Base-by-base conservation (phyloP, 92 coral and sea anemone genomes). In the Palythoa grandiflora region DNA sequence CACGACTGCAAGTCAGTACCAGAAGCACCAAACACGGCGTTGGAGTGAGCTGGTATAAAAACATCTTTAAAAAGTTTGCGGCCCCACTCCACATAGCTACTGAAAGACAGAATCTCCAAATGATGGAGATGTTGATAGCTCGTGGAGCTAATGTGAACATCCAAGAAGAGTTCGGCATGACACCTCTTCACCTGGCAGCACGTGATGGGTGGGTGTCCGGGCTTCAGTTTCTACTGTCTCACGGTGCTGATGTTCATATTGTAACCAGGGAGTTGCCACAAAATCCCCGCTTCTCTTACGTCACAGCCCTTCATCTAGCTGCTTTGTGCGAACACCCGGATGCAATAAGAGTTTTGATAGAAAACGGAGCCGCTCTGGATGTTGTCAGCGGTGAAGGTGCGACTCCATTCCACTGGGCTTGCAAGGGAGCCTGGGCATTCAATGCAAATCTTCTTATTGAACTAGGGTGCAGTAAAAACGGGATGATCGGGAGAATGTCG, bases 371-470 rank as follows among this genome's bases (percentile, higher is more conserved):
- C 0, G 71, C 48, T 17, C 11, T 78, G 28, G 83, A 78, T 9
- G 83, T 4, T 12, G 83, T 78, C 55, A 63, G 59, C 37, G 83
- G 83, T 9, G 83, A 78, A 38, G 83, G 83, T 16, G 83, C 83
- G 35, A 78, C 83, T 12, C 83, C 83, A 14, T 54, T 55, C 15
- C 83, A 78, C 70, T 78, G 83, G 83, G 83, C 83, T 39, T 54
- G 83, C 52, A 78, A 38, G 14, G 83, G 48, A 36, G 9, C 35
- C 51, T 5, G 21, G 83, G 53, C 35, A 16, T 13, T 37, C 68
- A 78, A 78, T 40, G 36, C 14, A 19, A 14, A 57, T 13, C 52
- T 78, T n/a, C 55, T 78, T 16, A 78, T 2, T 57, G 50, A 78
- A 17, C 70, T 21, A 54, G 83, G 83, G 21, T 78, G 83, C 36